Base-by-base conservation (phyloP, 2,888 invertebrate species). In the Spisula subtruncata region DNA sequence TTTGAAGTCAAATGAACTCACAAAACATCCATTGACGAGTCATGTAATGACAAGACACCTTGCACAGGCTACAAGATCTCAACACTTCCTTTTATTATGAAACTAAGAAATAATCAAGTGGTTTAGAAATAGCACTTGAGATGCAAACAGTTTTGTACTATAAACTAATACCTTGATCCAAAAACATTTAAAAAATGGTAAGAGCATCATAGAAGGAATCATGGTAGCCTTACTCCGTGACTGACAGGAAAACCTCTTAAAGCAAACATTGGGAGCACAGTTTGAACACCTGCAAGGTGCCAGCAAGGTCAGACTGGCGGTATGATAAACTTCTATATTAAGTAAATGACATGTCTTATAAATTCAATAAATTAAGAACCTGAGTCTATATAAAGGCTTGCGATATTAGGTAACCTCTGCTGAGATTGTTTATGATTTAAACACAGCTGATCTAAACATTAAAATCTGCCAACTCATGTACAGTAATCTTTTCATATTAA, bases 281-380 rank as follows among this genome's bases (percentile, higher is more conserved):
- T 75, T 12, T 32, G 35, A 75, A 75, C 75, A 75, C 75, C 75
- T 75, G 75, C 75, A 32, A 32, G 60, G 75, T 75, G 75, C 75
- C 35, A 14, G 16, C 2, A 32, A 75, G 75, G 75, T 75, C 75
- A 75, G 32, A 75, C 75, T 75, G 75, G 18, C 16, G 16, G 29
- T 32, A 12, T 75, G 35, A 75, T 32, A 75, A 75, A 32, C 16
- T 6, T 75, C 25, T 66, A 66, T 35, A 35, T 75, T 35, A 75
- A 75, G 29, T 16, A 32, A 75, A 16, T 16, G 35, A 16, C 35
- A 14, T 41, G 75, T 75, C 75, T 16, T 35, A 75, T 75, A 75
- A 75, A 75, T 75, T 75, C 75, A 35, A 75, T 75, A 75, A 75
- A 32, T 75, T 18, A 75, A 75, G 35, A 32, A 75, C 35, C 32